Evolutionary conservation across 2,113 vertebrate species (phyloP).

Genomic region (Thamnophis sirtalis): DNA sequence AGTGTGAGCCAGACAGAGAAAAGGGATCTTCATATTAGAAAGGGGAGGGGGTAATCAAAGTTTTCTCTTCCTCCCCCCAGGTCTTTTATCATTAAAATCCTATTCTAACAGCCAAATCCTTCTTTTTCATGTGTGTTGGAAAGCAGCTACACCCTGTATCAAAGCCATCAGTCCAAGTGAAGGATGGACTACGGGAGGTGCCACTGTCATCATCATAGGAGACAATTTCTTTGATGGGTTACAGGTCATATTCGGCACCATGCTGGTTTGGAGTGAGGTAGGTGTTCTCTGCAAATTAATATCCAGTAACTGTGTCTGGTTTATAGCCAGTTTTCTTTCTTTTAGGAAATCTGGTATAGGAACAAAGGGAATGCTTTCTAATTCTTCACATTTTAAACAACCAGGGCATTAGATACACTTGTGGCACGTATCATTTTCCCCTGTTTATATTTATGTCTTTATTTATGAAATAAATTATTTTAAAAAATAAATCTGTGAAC

Average conservation of each 20-base stretch:
- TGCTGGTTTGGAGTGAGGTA: slow-evolving; percentile 99
- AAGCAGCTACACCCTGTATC: slow-evolving; percentile 95
- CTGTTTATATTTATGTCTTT: slow-evolving; percentile 4
- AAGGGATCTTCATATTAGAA: slow-evolving; percentile 63
- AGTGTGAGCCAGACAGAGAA: not conserved
- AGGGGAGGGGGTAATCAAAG: slow-evolving; percentile 62
- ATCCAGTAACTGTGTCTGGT: slow-evolving; percentile 70
- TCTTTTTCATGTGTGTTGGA: slow-evolving; percentile 80
- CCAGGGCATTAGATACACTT: slow-evolving; percentile 47
- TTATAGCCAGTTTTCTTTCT: slow-evolving; percentile 52
- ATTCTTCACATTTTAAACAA: slow-evolving; percentile 35
- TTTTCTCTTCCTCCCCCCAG: slow-evolving; percentile 58
- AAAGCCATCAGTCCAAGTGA: slow-evolving; percentile 99
- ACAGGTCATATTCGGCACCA: slow-evolving; percentile 98
- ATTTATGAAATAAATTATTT: slow-evolving; percentile 9
- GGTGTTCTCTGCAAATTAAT: slow-evolving; percentile 77
- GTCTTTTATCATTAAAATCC: slow-evolving; percentile 74
- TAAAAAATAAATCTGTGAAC: not conserved
- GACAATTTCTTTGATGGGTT: slow-evolving; percentile 98
- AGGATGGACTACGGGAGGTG: slow-evolving; percentile 97
- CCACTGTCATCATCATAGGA: slow-evolving; percentile 97
- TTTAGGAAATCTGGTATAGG: slow-evolving; percentile 47
- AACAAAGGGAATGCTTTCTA: slow-evolving; percentile 31
- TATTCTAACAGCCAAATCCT: slow-evolving; percentile 74
- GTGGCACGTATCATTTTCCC: slow-evolving; percentile 25